These are phyloP conservation scores for Harpegnathos saltator DNA, from an alignment of 1,140 invertebrate genomes.

Conservation along the genomic window DNA sequence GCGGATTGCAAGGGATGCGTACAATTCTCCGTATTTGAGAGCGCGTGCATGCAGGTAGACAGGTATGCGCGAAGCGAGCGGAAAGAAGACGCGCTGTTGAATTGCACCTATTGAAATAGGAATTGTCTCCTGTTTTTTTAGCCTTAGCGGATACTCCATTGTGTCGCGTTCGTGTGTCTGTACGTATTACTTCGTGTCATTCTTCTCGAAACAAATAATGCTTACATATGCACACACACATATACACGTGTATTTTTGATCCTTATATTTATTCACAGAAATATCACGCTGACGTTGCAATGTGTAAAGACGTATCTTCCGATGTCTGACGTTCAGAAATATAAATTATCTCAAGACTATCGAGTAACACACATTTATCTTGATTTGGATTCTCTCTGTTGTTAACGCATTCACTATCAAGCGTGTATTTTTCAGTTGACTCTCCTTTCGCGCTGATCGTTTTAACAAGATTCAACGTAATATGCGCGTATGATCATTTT, in stretches of 20 bases:
- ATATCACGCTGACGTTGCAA: neutral
- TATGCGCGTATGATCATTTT: no score
- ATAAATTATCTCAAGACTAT: neutral
- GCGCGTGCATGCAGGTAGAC: neutral
- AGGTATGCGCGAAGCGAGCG: neutral
- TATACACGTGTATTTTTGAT: neutral
- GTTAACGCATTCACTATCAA: no score
- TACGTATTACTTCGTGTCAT: slow-evolving; percentile 11
- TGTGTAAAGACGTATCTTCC: neutral
- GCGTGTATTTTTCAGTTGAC: no score
- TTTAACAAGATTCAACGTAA: no score
- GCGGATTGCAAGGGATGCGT: slow-evolving; percentile 45
- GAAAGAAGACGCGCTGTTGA: slow-evolving; percentile 12
- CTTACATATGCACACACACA: neutral
- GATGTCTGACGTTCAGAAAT: neutral
- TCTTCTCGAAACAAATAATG: slow-evolving; percentile 8
- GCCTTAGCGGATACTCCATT: slow-evolving; percentile 16
- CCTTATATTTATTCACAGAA: neutral
- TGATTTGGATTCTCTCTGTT: no score
- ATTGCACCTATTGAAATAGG: slow-evolving; percentile 37
- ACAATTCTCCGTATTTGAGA: slow-evolving; percentile 17
- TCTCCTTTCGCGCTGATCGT: no score
- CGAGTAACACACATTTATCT: no score
- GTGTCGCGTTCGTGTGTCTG: slow-evolving; percentile 9
- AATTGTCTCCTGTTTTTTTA: slow-evolving; percentile 41